Conservation (phyloP, 2,797 vertebrate species). For the Potorous gilbertii region DNA sequence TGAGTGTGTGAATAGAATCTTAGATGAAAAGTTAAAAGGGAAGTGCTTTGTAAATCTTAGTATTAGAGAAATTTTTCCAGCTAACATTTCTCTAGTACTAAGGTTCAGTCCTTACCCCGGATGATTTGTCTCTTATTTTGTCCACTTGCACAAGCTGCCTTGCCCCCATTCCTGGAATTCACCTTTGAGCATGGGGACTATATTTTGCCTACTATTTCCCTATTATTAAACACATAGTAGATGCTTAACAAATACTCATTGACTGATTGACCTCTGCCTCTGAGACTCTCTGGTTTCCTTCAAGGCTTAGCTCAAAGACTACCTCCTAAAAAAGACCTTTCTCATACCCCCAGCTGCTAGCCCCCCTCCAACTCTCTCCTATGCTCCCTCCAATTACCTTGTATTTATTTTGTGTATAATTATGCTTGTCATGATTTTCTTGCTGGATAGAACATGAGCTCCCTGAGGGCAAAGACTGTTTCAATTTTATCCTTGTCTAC, state of each 20-base stretch:
- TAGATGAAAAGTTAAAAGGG: not conserved
- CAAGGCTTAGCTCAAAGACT: not conserved
- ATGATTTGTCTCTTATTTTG: not conserved
- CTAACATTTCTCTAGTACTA: not conserved
- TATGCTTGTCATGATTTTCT: not conserved
- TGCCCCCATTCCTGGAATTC: not conserved
- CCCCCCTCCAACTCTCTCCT: not conserved
- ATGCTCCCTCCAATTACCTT: not conserved
- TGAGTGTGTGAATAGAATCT: not conserved
- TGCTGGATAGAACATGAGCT: not conserved
- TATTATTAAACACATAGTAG: not conserved
- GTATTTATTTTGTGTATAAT: not conserved
- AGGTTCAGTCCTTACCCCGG: not conserved
- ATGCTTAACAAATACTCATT: not conserved
- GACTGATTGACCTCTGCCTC: not conserved
- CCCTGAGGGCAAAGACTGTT: not conserved
- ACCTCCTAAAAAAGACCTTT: not conserved
- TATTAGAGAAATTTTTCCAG: not conserved
- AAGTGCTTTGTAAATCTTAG: not conserved
- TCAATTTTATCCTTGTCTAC: not conserved
- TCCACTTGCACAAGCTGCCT: not conserved
- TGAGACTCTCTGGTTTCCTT: not conserved
- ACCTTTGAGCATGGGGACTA: not conserved
- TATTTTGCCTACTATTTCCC: not conserved
- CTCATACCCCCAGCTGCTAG: not conserved